A percentile compares a stretch with the other conserved stretches of the same genome.
These are phyloP conservation scores for Nannobrachium achirus DNA, from an alignment of 2,113 vertebrate genomes.

Conservation along the genomic window DNA sequence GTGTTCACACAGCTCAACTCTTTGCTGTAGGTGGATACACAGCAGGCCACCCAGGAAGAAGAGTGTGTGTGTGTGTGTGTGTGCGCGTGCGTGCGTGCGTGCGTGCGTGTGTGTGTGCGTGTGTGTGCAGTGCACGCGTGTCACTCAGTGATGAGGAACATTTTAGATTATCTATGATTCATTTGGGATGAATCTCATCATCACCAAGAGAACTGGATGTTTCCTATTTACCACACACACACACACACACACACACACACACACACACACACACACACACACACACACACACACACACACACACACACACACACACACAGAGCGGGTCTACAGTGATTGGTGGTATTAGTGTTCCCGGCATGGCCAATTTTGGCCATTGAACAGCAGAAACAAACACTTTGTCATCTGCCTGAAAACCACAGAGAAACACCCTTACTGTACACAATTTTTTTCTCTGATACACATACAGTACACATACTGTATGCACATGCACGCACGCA, in stretches of 20 bases:
- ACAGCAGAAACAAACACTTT: no score
- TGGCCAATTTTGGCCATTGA: no score
- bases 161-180: neutral
- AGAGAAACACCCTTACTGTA: no score
- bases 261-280: neutral
- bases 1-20: conserved; percentile 15
- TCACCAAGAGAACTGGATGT: neutral
- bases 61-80: neutral
- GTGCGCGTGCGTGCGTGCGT: neutral
- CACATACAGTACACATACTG: no score
- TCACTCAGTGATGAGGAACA: neutral
- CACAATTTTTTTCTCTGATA: no score
- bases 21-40: conserved; percentile 12
- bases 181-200: neutral
- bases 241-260: neutral
- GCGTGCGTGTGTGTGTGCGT: neutral
- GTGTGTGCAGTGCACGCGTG: neutral
- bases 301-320: conserved; percentile 3
- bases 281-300: conserved; percentile 13
- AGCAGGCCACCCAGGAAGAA: conserved; percentile 51
- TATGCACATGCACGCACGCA: no score
- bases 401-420: no score
- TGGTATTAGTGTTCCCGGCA: no score
- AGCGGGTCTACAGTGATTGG: no score
- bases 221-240: neutral